phyloP scores from a whole-genome alignment of 2,888 invertebrate species.

The Gari tellinella region DNA sequence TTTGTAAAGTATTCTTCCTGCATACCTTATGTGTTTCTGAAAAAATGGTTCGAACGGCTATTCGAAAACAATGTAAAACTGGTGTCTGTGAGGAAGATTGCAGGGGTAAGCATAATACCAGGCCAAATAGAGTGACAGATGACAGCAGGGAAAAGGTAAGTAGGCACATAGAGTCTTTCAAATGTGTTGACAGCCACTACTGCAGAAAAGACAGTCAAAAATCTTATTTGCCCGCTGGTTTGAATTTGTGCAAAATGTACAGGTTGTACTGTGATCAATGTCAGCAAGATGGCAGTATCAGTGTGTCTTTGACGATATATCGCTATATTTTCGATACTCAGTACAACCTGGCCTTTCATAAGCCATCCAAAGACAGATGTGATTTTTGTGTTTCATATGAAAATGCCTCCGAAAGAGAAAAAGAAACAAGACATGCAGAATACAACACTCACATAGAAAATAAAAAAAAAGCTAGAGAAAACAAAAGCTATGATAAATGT shows the following conservation, averaged over 20 bases:
- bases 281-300: background rate
- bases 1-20: slow-evolving; percentile 9
- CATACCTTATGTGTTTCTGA: slow-evolving; percentile 5
- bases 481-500: slow-evolving; percentile 31
- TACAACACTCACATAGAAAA: slow-evolving; percentile 27
- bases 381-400: slow-evolving; percentile 28
- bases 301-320: slow-evolving; percentile 12
- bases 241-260: slow-evolving; percentile 25
- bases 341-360: slow-evolving; percentile 27
- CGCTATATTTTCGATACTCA: slow-evolving; percentile 23
- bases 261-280: slow-evolving; percentile 12
- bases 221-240: slow-evolving; percentile 16
- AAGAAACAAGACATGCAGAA: background rate
- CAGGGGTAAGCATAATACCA: slow-evolving; percentile 14
- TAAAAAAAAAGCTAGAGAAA: slow-evolving; percentile 18
- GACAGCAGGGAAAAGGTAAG: slow-evolving; percentile 16
- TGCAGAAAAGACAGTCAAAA: slow-evolving; percentile 25
- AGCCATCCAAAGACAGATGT: slow-evolving; percentile 30
- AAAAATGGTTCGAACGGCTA: slow-evolving; percentile 5
- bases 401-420: slow-evolving; percentile 15
- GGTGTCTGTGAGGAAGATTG: slow-evolving; percentile 10
- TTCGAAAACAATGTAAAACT: background rate
- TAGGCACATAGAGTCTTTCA: slow-evolving; percentile 21
- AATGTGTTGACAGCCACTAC: slow-evolving; percentile 27
- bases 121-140: slow-evolving; percentile 10